Conservation (phyloP, 2,113 vertebrate genomes). For the Prionailurus viverrinus region DNA sequence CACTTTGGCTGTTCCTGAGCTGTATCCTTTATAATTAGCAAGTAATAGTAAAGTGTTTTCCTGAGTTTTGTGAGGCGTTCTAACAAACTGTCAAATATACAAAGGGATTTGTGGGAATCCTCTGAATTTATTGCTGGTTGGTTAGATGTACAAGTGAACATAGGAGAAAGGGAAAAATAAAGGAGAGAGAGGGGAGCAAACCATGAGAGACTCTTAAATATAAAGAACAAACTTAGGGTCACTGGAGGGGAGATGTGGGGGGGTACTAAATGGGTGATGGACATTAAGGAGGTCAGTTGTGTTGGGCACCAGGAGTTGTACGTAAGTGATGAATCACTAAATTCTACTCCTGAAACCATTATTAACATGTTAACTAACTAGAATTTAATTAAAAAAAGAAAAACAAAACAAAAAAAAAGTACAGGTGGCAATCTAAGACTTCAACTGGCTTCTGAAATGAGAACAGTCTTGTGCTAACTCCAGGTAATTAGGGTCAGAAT, state of each 20-base stretch:
- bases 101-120: neutral
- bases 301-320: too few species aligned
- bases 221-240: too few species aligned
- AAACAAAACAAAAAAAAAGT: neutral
- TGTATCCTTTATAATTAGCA: neutral
- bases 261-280: too few species aligned
- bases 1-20: neutral
- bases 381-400: too few species aligned
- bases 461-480: neutral
- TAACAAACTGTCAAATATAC: neutral
- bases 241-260: too few species aligned
- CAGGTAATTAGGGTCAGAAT: neutral
- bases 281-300: too few species aligned
- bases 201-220: too few species aligned
- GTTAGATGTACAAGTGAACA: neutral
- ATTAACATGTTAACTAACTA: too few species aligned
- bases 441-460: neutral
- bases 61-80: neutral
- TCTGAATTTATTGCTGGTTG: neutral
- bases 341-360: too few species aligned
- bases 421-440: neutral
- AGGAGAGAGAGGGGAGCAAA: too few species aligned
- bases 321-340: too few species aligned
- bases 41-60: neutral
- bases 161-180: too few species aligned